Evolutionary conservation across 2,888 invertebrate genomes (phyloP).

Genomic region (Tuta absoluta): DNA sequence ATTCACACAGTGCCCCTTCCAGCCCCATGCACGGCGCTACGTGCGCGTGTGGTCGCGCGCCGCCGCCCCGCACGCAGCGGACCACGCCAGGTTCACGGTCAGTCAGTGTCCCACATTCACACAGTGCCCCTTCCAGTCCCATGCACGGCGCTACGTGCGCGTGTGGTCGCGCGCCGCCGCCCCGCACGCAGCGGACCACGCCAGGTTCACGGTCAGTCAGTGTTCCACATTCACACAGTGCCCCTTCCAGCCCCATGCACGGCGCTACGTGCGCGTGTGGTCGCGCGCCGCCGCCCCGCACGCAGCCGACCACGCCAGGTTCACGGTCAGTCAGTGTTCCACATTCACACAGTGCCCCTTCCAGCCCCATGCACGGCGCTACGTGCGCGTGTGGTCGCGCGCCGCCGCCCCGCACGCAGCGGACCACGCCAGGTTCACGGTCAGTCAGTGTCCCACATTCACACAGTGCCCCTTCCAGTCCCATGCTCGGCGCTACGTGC

Average conservation of each 20-base stretch:
- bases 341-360: not conserved
- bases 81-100: slow-evolving; percentile 94
- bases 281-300: slow-evolving; percentile 92
- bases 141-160: no score
- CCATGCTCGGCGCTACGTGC: no score
- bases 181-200: slow-evolving; percentile 90
- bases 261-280: no score
- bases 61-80: slow-evolving; percentile 91
- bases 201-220: slow-evolving; percentile 90
- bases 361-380: no score
- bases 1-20: not conserved
- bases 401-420: slow-evolving; percentile 91
- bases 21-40: no score
- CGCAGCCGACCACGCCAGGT: slow-evolving; percentile 89
- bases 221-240: slow-evolving; percentile 64
- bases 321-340: slow-evolving; percentile 88
- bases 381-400: no score
- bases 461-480: not conserved
- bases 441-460: slow-evolving; percentile 77
- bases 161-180: no score
- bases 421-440: slow-evolving; percentile 92
- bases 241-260: no score
- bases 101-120: slow-evolving; percentile 64
- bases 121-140: no score
- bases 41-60: no score